These are phyloP conservation scores for Phymanthus crucifer DNA, from an alignment of 92 coral and sea anemone species.

Conservation along the genomic window DNA sequence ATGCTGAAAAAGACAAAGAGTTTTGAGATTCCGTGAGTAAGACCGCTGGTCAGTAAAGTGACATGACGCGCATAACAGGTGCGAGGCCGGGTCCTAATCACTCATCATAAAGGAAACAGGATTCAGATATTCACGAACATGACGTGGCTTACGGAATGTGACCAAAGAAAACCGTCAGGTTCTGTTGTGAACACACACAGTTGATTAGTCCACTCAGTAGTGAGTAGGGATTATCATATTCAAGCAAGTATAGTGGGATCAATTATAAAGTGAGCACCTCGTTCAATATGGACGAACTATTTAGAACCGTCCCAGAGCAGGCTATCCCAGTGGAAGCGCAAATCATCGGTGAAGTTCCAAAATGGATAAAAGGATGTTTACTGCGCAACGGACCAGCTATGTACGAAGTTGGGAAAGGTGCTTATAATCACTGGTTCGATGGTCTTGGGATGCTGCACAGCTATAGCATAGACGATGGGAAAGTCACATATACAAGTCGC, in stretches of 20 bases:
- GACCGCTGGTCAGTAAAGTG: background rate
- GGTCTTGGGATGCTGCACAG: slow-evolving; percentile 91
- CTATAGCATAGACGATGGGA: slow-evolving; percentile 81
- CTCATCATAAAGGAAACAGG: slow-evolving; percentile 2
- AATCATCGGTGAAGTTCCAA: slow-evolving; percentile 74
- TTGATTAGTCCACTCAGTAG: background rate
- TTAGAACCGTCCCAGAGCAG: slow-evolving; percentile 82
- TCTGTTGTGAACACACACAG: slow-evolving; percentile 1
- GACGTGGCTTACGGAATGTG: background rate
- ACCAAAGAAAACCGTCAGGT: background rate
- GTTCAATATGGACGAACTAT: slow-evolving; percentile 84
- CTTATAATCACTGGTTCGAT: slow-evolving; percentile 97
- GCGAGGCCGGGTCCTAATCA: background rate
- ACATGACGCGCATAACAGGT: background rate
- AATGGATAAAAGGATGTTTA: slow-evolving; percentile 89
- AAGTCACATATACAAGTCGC: slow-evolving; percentile 85
- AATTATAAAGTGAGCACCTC: background rate
- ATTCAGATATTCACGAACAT: background rate
- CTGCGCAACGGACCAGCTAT: slow-evolving; percentile 96
- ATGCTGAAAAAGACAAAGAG: background rate
- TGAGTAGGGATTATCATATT: background rate
- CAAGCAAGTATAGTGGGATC: background rate
- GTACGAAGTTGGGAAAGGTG: slow-evolving; percentile 84
- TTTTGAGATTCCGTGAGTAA: background rate
- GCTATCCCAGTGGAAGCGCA: slow-evolving; percentile 70